Percentiles rank a stretch among this genome's conserved stretches.
Conservation (phyloP, 2,888 invertebrate genomes). For the Melanchra persicariae region DNA sequence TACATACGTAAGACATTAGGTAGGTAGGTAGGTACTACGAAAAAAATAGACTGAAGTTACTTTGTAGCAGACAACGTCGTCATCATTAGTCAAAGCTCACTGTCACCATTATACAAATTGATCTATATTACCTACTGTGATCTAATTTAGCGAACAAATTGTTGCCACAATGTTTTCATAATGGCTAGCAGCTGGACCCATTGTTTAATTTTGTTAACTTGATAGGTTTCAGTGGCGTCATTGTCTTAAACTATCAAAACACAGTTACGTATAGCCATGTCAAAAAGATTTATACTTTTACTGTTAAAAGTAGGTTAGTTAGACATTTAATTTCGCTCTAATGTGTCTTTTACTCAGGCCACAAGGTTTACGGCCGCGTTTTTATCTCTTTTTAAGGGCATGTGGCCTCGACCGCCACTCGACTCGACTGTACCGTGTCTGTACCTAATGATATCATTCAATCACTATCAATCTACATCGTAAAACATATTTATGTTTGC, state of each 20-base stretch:
- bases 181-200: not conserved
- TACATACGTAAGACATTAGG: no score
- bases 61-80: no score
- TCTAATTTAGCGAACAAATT: not conserved
- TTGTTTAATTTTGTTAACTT: slow-evolving; percentile 9
- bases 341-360: not conserved
- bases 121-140: no score
- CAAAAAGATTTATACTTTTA: not conserved
- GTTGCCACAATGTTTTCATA: slow-evolving; percentile 9
- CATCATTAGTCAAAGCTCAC: no score
- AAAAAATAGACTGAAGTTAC: no score
- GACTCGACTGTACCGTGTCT: not conserved
- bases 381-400: slow-evolving; percentile 18
- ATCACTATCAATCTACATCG: slow-evolving; percentile 15
- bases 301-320: not conserved
- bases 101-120: no score
- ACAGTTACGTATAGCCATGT: not conserved
- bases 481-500: not conserved
- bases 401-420: slow-evolving; percentile 1
- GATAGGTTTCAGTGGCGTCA: slow-evolving; percentile 27
- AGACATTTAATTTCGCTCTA: not conserved
- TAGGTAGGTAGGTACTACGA: no score
- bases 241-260: slow-evolving; percentile 2
- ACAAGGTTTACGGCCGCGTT: slow-evolving; percentile 12
- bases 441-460: slow-evolving; percentile 1